phyloP scores from a whole-genome alignment of 2,888 invertebrate species.

The Dioctria linearis region DNA sequence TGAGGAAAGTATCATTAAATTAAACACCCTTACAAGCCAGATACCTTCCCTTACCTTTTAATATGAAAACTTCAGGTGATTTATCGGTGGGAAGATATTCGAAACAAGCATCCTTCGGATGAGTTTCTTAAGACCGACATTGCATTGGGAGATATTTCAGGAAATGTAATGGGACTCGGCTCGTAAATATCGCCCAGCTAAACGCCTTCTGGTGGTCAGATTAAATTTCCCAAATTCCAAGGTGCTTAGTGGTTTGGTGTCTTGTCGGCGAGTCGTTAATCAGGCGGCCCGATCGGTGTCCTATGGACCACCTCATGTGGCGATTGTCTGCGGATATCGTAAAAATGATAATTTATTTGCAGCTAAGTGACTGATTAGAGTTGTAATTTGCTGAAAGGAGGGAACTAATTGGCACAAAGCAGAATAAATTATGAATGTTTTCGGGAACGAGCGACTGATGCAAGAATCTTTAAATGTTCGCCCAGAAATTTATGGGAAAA shows the following conservation, averaged over 20 bases:
- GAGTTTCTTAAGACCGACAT: neutral
- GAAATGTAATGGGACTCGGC: constrained; percentile 27
- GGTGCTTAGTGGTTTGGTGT: constrained; percentile 32
- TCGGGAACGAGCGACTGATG: neutral
- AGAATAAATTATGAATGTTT: constrained; percentile 31
- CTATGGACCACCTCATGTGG: constrained; percentile 33
- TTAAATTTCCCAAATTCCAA: constrained; percentile 52
- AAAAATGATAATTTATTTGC: constrained; percentile 49
- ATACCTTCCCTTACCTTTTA: neutral
- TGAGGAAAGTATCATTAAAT: too few species aligned
- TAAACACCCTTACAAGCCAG: too few species aligned
- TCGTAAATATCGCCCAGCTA: constrained; percentile 38
- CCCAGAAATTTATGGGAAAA: constrained; percentile 15
- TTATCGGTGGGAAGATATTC: constrained; percentile 32
- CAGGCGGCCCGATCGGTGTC: constrained; percentile 37
- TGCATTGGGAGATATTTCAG: constrained; percentile 10
- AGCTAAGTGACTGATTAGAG: constrained; percentile 50
- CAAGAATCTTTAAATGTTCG: neutral
- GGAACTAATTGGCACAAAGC: constrained; percentile 39
- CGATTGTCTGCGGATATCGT: constrained; percentile 40
- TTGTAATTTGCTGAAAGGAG: constrained; percentile 39
- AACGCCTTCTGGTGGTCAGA: constrained; percentile 53
- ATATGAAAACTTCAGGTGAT: neutral
- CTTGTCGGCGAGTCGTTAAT: constrained; percentile 30
- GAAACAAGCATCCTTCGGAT: constrained; percentile 28